Evolutionary conservation across 2,888 invertebrate genomes (phyloP).

Genomic region (Drosophila prolongata): DNA sequence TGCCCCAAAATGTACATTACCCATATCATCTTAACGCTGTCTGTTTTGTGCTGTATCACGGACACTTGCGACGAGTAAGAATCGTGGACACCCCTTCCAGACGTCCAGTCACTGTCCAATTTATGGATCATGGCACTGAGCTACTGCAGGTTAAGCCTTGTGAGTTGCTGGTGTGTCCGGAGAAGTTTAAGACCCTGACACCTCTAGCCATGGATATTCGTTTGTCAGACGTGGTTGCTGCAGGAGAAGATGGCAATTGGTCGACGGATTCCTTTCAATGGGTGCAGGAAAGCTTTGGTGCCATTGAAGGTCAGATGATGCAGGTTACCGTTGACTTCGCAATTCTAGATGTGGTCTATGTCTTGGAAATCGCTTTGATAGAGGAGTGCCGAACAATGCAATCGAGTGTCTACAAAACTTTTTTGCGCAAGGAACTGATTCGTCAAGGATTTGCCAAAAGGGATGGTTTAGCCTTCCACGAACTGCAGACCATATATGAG

Average conservation of each 20-base stretch:
- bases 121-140: conserved; percentile 52
- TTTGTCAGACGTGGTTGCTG: conserved; percentile 33
- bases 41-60: conserved; percentile 37
- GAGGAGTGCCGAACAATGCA: conserved; percentile 46
- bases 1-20: conserved; percentile 4
- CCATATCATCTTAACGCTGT: conserved; percentile 30
- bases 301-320: conserved; percentile 28
- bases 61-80: conserved; percentile 46
- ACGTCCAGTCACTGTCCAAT: conserved; percentile 36
- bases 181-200: conserved; percentile 9
- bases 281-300: conserved; percentile 14
- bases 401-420: conserved; percentile 20
- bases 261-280: conserved; percentile 16
- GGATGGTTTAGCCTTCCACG: neutral
- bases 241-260: conserved; percentile 18
- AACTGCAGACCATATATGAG: conserved; percentile 3
- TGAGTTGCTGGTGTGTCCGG: conserved; percentile 46
- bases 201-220: conserved; percentile 53
- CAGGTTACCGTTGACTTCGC: conserved; percentile 44
- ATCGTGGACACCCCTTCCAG: conserved; percentile 39
- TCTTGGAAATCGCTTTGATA: conserved; percentile 40
- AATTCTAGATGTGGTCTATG: conserved; percentile 43
- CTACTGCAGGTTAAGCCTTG: conserved; percentile 12
- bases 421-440: conserved; percentile 37
- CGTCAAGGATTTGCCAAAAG: conserved; percentile 7